phyloP scores from a whole-genome alignment of 2,797 vertebrate species.

The Coracias cyanogaster region DNA sequence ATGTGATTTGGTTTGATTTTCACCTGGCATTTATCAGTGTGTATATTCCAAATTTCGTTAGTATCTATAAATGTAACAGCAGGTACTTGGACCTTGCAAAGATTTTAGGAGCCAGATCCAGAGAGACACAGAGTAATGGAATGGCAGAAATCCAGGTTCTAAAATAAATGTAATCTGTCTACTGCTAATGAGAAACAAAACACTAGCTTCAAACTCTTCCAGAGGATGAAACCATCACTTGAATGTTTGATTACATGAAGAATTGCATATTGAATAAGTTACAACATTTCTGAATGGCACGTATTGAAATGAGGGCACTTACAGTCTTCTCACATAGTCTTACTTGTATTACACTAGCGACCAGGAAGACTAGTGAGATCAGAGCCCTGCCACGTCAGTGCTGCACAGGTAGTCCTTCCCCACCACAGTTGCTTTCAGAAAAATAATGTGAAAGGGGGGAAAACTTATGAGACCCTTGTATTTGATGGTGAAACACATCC shows the following conservation, averaged over 20 bases:
- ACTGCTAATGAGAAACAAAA: slow-evolving; percentile 62
- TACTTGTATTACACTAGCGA: neutral
- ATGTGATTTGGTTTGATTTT: slow-evolving; percentile 48
- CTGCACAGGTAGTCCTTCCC: neutral
- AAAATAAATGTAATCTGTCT: slow-evolving; percentile 57
- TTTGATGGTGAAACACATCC: neutral
- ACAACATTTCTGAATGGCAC: neutral
- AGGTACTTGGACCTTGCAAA: slow-evolving; percentile 42
- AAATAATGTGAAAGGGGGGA: neutral
- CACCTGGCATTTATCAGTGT: slow-evolving; percentile 15
- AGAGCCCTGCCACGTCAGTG: neutral
- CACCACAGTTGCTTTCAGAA: neutral
- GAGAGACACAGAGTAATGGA: slow-evolving; percentile 18
- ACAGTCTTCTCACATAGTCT: neutral
- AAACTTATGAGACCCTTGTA: neutral
- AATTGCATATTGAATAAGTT: neutral
- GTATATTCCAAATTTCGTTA: slow-evolving; percentile 10
- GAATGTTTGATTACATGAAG: neutral
- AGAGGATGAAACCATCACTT: slow-evolving; percentile 8
- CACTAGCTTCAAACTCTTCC: slow-evolving; percentile 17
- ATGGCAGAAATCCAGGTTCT: slow-evolving; percentile 49
- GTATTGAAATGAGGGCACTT: neutral
- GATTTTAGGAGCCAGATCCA: slow-evolving; percentile 35
- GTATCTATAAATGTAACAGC: slow-evolving; percentile 18
- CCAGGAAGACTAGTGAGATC: neutral